Conservation (phyloP, 2,797 vertebrate species). For the Tamandua tetradactyla region DNA sequence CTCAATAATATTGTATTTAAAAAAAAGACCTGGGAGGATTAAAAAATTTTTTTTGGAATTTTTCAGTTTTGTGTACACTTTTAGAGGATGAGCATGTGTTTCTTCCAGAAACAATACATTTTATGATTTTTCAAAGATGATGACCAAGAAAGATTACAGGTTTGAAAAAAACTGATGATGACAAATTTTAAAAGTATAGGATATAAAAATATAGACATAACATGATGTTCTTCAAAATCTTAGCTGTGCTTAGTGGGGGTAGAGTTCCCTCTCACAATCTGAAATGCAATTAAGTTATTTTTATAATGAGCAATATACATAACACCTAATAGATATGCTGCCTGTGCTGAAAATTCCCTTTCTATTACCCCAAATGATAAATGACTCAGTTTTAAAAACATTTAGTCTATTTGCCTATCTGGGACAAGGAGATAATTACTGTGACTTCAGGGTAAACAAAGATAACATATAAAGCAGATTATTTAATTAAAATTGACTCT, state of each 20-base stretch:
- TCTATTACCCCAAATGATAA: not conserved
- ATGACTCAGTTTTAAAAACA: not conserved
- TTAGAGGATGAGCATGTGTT: not conserved
- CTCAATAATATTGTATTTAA: too few species aligned
- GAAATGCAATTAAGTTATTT: not conserved
- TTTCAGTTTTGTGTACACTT: not conserved
- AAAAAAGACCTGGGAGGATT: not conserved
- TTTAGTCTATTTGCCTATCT: not conserved
- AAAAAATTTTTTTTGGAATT: not conserved
- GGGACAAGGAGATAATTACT: not conserved
- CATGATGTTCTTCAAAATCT: not conserved
- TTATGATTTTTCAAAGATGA: slow-evolving; percentile 25
- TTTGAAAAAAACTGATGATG: not conserved
- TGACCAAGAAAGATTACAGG: not conserved
- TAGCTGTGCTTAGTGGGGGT: not conserved
- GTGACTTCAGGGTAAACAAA: not conserved
- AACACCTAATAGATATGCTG: not conserved
- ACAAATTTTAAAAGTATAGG: not conserved
- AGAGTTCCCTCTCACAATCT: not conserved
- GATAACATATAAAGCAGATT: not conserved
- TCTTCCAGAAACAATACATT: not conserved
- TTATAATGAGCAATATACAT: not conserved
- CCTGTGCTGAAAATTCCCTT: slow-evolving; percentile 24
- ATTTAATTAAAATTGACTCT: not conserved
- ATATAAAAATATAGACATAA: not conserved